Base-by-base conservation (phyloP, 2,888 invertebrate species). In the Balanococcus diminutus region DNA sequence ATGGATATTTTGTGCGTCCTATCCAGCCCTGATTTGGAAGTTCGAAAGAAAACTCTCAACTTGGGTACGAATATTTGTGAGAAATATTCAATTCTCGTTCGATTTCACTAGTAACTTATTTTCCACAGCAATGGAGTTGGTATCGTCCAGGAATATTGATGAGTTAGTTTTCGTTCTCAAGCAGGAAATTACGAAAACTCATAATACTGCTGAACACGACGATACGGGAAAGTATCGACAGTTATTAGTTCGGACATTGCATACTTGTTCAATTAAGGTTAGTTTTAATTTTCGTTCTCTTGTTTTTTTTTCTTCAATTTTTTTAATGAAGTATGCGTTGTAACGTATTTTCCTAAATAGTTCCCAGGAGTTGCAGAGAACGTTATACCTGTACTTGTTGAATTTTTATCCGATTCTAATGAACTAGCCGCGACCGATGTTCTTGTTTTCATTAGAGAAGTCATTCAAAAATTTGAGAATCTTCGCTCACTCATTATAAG, bases 1-100 rank as follows among this genome's bases (percentile, higher is more conserved):
- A 99, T 99, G 99, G 99, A 99, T 91, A 96, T 99, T 89, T 91
- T 99, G 88, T 92, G 99, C 22, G 98, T 99, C 79, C 91, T 99
- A 87, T 94, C 95, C 87, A 94, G 96, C 67, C 97, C 98, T 2
- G 99, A 99, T 90, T 92, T 98, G 88, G 99, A 99, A 92, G 99
- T 99, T 0, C 92, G 97, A 82, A 93, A 94, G 87, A 98, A 97
- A 90, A 96, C 97, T 0, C 90, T 95, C 75, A 93, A 94, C 87
- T 91, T 98, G 32, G 93, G 92, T 92, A 84, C 88, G 2, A 31
- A 9, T 22, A 19, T 39, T 82, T 32, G 16, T n/a, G 1, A 31
- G 14, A 36, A 86, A 36, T 2, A 31, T 46, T 19, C n/a, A n/a
- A n/a, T n/a, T 79, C 31, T 25, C 42, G 46, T 83, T 39, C 2